phyloP scores from a whole-genome alignment of 2,113 vertebrate species.

The Rhabdomys dilectus region DNA sequence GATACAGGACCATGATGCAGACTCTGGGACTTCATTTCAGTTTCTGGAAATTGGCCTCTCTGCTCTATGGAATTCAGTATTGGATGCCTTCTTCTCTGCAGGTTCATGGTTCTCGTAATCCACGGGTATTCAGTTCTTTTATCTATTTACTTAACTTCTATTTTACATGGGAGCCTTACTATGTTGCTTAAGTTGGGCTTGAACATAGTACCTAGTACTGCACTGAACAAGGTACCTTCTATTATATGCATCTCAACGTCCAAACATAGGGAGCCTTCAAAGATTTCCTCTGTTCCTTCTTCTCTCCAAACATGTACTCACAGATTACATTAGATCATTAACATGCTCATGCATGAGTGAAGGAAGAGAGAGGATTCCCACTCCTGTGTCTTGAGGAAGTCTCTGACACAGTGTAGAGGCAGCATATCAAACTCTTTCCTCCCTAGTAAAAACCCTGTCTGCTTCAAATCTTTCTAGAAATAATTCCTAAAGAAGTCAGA shows the following conservation, averaged over 20 bases:
- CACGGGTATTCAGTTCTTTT: not conserved
- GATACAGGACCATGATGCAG: accelerated
- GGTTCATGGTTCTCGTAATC: not conserved
- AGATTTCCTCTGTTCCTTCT: not conserved
- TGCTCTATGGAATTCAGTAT: not conserved
- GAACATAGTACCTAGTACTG: not conserved
- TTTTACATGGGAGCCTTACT: not conserved
- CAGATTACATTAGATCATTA: not conserved
- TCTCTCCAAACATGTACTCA: not conserved
- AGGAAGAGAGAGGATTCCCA: not conserved
- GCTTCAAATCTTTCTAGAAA: not conserved
- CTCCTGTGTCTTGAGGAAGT: slow-evolving; percentile 1
- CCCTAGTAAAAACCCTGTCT: not conserved
- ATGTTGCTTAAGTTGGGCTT: not conserved
- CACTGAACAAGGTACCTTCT: not conserved
- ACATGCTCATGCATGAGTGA: not conserved
- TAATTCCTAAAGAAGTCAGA: not conserved
- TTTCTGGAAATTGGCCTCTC: not conserved
- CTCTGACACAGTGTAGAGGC: not conserved
- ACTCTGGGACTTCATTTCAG: not conserved
- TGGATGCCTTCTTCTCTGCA: not conserved
- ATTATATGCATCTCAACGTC: slow-evolving; percentile 2
- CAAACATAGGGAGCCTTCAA: not conserved
- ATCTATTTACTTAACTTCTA: not conserved
- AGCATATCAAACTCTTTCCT: not conserved